These are phyloP conservation scores for Enhydra lutris DNA, from an alignment of 2,113 vertebrate species.

Conservation along the genomic window DNA sequence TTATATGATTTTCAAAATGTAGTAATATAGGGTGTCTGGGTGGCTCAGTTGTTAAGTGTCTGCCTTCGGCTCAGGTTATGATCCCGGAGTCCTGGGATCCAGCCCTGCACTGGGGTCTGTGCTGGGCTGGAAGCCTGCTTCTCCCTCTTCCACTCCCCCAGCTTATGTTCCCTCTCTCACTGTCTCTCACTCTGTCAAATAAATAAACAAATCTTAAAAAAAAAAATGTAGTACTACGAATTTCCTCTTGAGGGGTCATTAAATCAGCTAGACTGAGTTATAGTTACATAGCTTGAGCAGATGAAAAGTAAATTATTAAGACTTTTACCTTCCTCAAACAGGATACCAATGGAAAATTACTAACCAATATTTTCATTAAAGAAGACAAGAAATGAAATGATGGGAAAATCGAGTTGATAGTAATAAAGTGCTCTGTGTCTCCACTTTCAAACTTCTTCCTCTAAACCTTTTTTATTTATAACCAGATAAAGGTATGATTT, in stretches of 20 bases:
- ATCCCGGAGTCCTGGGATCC: too few species aligned
- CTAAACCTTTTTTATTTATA: constrained; percentile 49
- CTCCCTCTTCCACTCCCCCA: too few species aligned
- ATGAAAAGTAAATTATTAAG: constrained; percentile 28
- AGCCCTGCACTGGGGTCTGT: too few species aligned
- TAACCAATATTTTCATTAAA: constrained; percentile 20
- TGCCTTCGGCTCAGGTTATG: too few species aligned
- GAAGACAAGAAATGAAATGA: constrained; percentile 16
- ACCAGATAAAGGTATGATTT: constrained; percentile 52
- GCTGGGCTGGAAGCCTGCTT: too few species aligned
- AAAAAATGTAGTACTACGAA: background rate
- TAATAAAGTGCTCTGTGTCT: background rate
- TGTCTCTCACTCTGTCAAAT: too few species aligned
- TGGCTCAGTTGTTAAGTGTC: too few species aligned
- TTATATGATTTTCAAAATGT: constrained; percentile 32
- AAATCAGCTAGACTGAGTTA: background rate
- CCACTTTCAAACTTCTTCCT: constrained; percentile 31
- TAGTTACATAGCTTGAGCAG: background rate
- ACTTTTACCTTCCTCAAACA: background rate
- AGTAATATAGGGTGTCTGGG: background rate
- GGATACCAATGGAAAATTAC: background rate
- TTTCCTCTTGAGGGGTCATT: background rate
- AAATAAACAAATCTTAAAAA: too few species aligned
- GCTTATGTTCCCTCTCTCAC: too few species aligned
- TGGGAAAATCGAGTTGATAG: background rate